phyloP scores from a whole-genome alignment of 1,140 invertebrate species.

The Belonocnema kinseyi region DNA sequence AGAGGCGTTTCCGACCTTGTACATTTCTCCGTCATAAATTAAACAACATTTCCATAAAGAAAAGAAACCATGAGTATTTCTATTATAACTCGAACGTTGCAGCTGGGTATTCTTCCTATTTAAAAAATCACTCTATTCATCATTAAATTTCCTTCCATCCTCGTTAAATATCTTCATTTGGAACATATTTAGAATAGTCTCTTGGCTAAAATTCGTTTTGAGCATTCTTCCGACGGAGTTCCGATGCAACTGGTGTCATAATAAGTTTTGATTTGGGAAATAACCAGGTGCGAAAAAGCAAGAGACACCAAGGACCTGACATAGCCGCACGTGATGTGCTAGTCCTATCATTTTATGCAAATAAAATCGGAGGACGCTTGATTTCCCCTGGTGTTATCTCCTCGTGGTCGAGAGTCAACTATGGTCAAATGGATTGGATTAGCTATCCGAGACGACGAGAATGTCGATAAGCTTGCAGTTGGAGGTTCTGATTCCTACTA shows the following conservation, averaged over 20 bases:
- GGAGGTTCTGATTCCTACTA: background rate
- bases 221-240: background rate
- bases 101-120: background rate
- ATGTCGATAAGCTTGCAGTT: conserved; percentile 5
- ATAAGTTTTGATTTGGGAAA: conserved; percentile 7
- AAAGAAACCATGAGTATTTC: background rate
- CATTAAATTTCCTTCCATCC: too few relatives aligned
- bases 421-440: conserved; percentile 19
- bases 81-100: background rate
- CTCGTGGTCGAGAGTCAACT: conserved; percentile 18
- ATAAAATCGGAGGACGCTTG: conserved; percentile 71
- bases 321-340: conserved; percentile 65
- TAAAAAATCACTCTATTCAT: background rate
- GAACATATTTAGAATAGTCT: background rate
- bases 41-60: conserved; percentile 18
- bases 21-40: background rate
- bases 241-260: conserved; percentile 18
- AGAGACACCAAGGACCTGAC: conserved; percentile 40
- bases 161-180: background rate
- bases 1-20: conserved; percentile 8
- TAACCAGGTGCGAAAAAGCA: conserved; percentile 15
- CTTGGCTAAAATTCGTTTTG: background rate
- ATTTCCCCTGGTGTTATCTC: conserved; percentile 73
- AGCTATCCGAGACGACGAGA: conserved; percentile 16
- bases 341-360: conserved; percentile 76